A percentile compares a stretch with the other conserved stretches of the same genome.
Conservation (phyloP, 2,113 vertebrate genomes). For the Cottus gobio region DNA sequence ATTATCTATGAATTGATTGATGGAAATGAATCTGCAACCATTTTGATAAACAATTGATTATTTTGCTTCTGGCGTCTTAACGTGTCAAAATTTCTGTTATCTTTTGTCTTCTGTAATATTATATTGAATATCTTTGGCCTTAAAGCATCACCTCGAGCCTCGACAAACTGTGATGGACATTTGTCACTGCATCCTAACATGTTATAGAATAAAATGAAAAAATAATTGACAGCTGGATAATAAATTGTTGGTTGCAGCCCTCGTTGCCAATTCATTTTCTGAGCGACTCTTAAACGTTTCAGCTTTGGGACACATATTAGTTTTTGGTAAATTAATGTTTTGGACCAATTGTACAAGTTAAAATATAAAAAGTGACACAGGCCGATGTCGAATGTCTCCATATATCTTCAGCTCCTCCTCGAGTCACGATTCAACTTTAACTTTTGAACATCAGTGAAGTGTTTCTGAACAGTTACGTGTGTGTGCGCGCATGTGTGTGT, state of each 20-base stretch:
- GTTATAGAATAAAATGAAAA: neutral
- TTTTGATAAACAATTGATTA: neutral
- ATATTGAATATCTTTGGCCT: neutral
- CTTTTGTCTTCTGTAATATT: neutral
- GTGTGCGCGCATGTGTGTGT: neutral
- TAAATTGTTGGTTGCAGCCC: neutral
- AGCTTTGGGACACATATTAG: neutral
- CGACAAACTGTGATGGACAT: neutral
- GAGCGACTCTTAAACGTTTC: neutral
- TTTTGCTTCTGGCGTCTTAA: neutral
- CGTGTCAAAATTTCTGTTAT: neutral
- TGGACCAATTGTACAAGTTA: neutral
- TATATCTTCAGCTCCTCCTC: neutral
- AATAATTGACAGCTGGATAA: neutral
- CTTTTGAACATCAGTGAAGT: slow-evolving; percentile 7
- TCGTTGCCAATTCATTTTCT: neutral
- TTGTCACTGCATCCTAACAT: neutral
- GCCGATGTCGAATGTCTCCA: neutral
- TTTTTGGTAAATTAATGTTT: neutral
- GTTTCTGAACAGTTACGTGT: slow-evolving; percentile 3
- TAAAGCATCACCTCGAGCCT: neutral
- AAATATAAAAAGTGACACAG: neutral
- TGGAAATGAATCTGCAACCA: neutral
- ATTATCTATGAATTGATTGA: neutral
- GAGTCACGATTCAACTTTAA: neutral